A percentile compares a stretch with the other conserved stretches of the same genome.
These are phyloP conservation scores for Thripadectes ignobilis DNA, from an alignment of 2,797 vertebrate genomes.

Conservation along the genomic window DNA sequence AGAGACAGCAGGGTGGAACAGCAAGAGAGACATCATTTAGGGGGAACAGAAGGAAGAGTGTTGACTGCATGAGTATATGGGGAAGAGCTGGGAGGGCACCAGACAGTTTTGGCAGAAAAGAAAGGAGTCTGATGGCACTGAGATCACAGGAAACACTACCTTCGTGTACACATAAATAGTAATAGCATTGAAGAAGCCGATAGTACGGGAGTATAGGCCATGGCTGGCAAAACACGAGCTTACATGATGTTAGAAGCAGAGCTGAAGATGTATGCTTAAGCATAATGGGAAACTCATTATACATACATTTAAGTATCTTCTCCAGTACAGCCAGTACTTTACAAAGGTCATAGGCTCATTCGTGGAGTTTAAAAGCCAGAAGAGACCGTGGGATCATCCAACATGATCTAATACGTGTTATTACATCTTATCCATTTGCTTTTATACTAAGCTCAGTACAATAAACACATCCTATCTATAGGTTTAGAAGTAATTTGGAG, in stretches of 20 bases:
- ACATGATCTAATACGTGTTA: background rate
- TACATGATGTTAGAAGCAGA: constrained; percentile 9
- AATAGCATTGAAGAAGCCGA: background rate
- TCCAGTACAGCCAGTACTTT: background rate
- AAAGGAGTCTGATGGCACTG: background rate
- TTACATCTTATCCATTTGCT: background rate
- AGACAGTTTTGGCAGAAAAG: background rate
- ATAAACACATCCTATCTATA: background rate
- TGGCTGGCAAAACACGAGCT: constrained; percentile 12
- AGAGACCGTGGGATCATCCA: background rate
- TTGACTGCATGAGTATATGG: rapidly evolving
- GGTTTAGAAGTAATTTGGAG: background rate
- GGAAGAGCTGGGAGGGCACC: background rate
- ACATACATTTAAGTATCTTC: background rate
- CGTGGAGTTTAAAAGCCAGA: background rate
- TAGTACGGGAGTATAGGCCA: background rate
- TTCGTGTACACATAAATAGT: background rate
- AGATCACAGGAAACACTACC: background rate
- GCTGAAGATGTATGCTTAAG: background rate
- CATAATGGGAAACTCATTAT: constrained; percentile 8
- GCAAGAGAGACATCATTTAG: background rate
- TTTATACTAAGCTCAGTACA: background rate
- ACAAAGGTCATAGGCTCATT: background rate
- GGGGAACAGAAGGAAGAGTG: background rate
- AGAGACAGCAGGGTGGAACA: background rate